Conservation (phyloP, 2,888 invertebrate genomes). For the Orthonevra nobilis region DNA sequence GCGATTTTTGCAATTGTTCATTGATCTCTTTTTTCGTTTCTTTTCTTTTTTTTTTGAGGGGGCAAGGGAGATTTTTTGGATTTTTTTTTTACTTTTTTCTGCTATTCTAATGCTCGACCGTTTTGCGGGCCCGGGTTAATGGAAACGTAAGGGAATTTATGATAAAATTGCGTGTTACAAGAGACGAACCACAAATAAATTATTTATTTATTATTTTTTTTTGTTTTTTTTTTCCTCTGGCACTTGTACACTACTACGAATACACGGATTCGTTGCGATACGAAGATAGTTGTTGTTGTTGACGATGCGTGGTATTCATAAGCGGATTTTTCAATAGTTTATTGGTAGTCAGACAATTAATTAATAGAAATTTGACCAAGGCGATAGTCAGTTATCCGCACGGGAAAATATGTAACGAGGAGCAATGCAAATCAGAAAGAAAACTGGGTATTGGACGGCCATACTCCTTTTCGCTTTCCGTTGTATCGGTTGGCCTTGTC, state of each 20-base stretch:
- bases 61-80: conserved; percentile 30
- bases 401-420: conserved; percentile 63
- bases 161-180: no score
- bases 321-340: conserved; percentile 27
- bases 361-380: conserved; percentile 40
- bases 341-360: conserved; percentile 23
- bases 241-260: conserved; percentile 17
- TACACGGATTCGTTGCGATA: conserved; percentile 9
- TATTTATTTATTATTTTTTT: conserved; percentile 28
- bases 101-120: conserved; percentile 40
- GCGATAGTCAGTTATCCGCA: conserved; percentile 54
- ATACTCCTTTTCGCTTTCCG: conserved; percentile 58
- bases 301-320: conserved; percentile 1
- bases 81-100: conserved; percentile 4
- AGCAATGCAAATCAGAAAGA: conserved; percentile 62
- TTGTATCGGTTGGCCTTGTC: no score
- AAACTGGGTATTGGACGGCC: conserved; percentile 57
- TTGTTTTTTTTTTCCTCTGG: conserved; percentile 1
- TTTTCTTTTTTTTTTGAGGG: conserved; percentile 25
- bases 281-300: conserved; percentile 32
- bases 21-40: conserved; percentile 61
- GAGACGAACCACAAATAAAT: no score
- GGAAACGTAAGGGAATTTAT: neutral
- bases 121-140: conserved; percentile 18
- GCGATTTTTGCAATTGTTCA: conserved; percentile 51